A percentile compares a stretch with the other conserved stretches of the same genome.
These are phyloP conservation scores for Epinephelus cyanopodus DNA, from an alignment of 2,113 vertebrate species.

Conservation along the genomic window DNA sequence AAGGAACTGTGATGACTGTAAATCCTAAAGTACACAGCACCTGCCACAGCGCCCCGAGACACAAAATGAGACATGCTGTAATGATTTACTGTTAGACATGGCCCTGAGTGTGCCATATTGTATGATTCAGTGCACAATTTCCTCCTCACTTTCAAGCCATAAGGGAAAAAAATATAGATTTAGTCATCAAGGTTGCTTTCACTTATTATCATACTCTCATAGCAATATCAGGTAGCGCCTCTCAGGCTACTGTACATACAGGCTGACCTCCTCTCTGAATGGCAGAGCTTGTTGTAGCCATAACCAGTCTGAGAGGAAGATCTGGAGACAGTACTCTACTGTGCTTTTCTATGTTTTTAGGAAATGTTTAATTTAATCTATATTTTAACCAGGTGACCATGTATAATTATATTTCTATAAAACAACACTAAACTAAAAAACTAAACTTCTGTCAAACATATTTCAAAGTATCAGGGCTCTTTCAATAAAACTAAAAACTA, in stretches of 20 bases:
- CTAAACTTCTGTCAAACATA: background rate
- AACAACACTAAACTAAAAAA: background rate
- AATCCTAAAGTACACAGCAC: background rate
- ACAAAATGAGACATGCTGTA: background rate
- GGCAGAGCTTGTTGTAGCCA: background rate
- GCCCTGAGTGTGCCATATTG: no score
- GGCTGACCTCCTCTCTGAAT: background rate
- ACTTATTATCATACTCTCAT: background rate
- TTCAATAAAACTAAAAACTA: no score
- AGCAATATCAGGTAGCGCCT: background rate
- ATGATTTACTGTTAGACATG: background rate
- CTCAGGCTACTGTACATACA: background rate
- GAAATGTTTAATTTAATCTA: background rate
- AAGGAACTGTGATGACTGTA: conserved; percentile 1
- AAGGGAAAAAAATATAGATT: background rate
- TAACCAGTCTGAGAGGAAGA: background rate
- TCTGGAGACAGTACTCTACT: background rate
- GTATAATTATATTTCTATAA: background rate
- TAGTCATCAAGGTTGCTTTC: background rate
- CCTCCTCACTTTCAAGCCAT: background rate
- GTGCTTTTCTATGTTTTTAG: background rate
- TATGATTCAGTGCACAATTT: background rate
- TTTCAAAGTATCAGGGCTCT: no score
- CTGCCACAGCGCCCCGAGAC: no score
- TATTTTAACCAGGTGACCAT: background rate